Base-by-base conservation (phyloP, 2,888 invertebrate genomes). In the Resseliella maxima region DNA sequence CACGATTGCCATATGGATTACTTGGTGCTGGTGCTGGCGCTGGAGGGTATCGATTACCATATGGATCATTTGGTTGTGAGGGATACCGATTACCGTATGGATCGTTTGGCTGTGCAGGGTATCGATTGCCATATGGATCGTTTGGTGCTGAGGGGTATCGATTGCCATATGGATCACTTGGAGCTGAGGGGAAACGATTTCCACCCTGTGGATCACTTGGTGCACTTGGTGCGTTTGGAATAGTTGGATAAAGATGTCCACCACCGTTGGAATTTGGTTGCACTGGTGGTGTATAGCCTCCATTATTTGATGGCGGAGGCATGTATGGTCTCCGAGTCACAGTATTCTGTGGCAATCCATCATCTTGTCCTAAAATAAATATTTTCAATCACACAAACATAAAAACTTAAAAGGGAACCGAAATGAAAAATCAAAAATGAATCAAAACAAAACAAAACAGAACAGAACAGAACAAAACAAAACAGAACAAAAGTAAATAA, bases 71-170 rank as follows among this genome's bases (percentile, higher is more conserved):
- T 45, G 85, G 85, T 24, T 3, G 5, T n/a, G 27, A 50, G 10
- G 59, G 59, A 8, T 50, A 2, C 15, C 50, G 50, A 27, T 59
- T 59, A 2, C 59, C 86, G 46, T 46, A 36, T 6, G 86, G 85
- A 85, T 85, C 27, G 38, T 24, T 86, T 21, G 86, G 86, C 3
- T 2, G 31, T 0, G 10, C 15, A 12, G 72, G 31, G n/a, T 72
- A 85, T 27, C 31, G 85, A 85, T 85, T 85, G 2, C 2, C 1
- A 35, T 0, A 21, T 41, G 50, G 50, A 24, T 31, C 15, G 24
- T 24, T 27, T 45, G 85, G 85, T 24, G n/a, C n/a, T n/a, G 27
- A 50, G 10, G 85, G 85, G 15, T 50, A 15, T 15, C 18, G 2
- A 50, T 41, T 41, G 5, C 41, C 41, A 41, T 41, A 41, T 36